A percentile compares a stretch with the other conserved stretches of the same genome.
These are phyloP conservation scores for Papilio gigon DNA, from an alignment of 2,888 invertebrate species.

Conservation along the genomic window DNA sequence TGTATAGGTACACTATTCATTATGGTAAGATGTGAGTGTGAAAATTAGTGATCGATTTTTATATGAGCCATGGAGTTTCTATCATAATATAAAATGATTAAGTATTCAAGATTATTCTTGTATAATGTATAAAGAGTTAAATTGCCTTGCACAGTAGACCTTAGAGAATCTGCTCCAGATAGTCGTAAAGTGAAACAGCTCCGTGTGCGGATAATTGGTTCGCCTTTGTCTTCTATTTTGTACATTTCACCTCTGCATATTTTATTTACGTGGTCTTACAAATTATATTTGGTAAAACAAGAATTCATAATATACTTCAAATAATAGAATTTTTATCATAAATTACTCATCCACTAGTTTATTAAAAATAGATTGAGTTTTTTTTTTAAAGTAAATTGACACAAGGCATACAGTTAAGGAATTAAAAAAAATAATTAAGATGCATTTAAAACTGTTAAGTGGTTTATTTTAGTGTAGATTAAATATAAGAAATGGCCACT, in stretches of 20 bases:
- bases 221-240: constrained; percentile 2
- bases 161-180: constrained; percentile 9
- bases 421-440: no score
- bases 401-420: no score
- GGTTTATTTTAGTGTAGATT: background rate
- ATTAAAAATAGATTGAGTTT: background rate
- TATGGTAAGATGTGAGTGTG: background rate
- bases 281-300: background rate
- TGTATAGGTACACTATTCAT: background rate
- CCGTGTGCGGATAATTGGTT: constrained; percentile 13
- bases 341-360: background rate
- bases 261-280: background rate
- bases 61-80: background rate
- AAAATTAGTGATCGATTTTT: background rate
- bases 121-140: constrained; percentile 3
- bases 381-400: background rate
- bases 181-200: constrained; percentile 13
- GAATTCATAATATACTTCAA: no score
- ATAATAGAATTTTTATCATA: no score
- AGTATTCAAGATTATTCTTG: background rate
- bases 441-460: no score
- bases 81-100: background rate
- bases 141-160: constrained; percentile 1
- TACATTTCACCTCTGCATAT: background rate
- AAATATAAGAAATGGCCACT: background rate